Evolutionary conservation across 2,888 invertebrate genomes (phyloP).

Genomic region (Orthosia gothica): DNA sequence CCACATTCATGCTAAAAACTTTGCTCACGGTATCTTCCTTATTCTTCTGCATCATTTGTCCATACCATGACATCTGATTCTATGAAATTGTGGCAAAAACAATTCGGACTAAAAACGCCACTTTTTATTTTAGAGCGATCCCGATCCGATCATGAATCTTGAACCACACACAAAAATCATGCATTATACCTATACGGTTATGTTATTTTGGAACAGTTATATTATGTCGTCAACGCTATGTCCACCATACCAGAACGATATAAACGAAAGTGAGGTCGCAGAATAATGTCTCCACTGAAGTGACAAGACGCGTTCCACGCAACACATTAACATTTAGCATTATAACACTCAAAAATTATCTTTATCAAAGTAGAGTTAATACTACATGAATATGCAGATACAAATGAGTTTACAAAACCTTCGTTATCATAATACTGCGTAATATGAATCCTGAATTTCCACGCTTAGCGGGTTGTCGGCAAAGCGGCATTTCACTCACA

Average conservation of each 20-base stretch:
- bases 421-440: slow-evolving; percentile 2
- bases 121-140: too few species aligned
- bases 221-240: too few species aligned
- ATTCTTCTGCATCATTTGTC: too few species aligned
- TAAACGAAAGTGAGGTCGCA: background rate
- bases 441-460: slow-evolving; percentile 17
- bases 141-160: too few species aligned
- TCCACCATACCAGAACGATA: background rate
- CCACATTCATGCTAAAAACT: too few species aligned
- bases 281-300: background rate
- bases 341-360: background rate
- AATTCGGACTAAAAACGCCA: too few species aligned
- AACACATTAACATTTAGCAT: slow-evolving; percentile 2
- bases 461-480: background rate
- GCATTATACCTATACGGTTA: too few species aligned
- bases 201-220: background rate
- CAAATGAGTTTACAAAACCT: slow-evolving; percentile 2
- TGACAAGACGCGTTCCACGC: background rate
- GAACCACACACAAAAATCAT: too few species aligned
- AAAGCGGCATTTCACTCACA: background rate
- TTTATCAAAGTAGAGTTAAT: slow-evolving; percentile 30
- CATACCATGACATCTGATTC: background rate
- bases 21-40: too few species aligned
- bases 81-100: background rate
- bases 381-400: slow-evolving; percentile 20